Evolutionary conservation across 1,140 invertebrate species (phyloP), one percentile per base, ranked within the genome.

Genomic region (Tribolium castaneum): DNA sequence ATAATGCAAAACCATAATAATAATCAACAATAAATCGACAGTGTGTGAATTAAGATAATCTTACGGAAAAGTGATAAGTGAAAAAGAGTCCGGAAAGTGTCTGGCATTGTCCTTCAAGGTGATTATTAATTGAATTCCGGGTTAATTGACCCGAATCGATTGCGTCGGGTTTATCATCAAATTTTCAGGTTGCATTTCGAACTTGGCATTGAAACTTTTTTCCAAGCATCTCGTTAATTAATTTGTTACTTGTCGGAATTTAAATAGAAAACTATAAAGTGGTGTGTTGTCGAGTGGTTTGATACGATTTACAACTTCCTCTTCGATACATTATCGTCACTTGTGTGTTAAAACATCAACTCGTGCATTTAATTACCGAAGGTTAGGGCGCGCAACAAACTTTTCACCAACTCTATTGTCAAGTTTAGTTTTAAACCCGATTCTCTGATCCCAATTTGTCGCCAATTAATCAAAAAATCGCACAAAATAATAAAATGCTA

Each of bases 71-170:
- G 34, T 35, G 59, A 34, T 6, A 34, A 12, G 14, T 19, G 5
- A 22, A 59, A 59, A 59, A 22, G 14, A 19, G 19, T 59, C 9
- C 13, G 19, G 22, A 59, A 59, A 14, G 14, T 59, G 19, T 54
- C 52, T 22, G 59, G 14, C 59, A 66, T 66, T 35, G 59, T 35
- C 59, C 59, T 66, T 66, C 59, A 22, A 66, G 25, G 59, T 66
- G 14, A 1, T 66, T 66, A 66, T 66, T 66, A 66, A 66, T 39
- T 35, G 30, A 66, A 66, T 66, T 66, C 59, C 59, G 59, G 59
- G 59, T 66, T 66, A 66, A 66, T 66, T 22, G 59, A 66, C 59
- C 59, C 3, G 14, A 35, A 35, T 66, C 14, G 59, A 66, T 66
- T 30, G 25, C 25, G 25, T 30, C 13, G 10, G 3, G 25, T 34